phyloP scores from a whole-genome alignment of 2,797 vertebrate species.

The Acanthurus lineatus region DNA sequence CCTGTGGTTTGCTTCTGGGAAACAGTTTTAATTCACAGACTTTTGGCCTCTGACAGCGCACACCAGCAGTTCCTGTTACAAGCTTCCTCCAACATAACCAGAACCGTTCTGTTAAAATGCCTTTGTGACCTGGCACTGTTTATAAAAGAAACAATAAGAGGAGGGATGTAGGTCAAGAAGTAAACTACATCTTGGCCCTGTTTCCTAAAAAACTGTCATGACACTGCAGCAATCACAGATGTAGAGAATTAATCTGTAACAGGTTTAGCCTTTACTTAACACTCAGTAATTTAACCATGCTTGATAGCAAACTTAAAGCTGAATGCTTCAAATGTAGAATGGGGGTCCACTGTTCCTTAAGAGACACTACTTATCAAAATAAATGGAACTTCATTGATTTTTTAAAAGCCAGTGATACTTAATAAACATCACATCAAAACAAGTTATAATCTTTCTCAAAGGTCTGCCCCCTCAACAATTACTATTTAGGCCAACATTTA shows the following conservation, averaged over 20 bases:
- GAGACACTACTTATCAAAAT: neutral
- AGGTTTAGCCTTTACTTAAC: constrained; percentile 39
- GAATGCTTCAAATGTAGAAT: constrained; percentile 6
- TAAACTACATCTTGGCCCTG: constrained; percentile 12
- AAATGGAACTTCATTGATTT: neutral
- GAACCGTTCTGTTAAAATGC: constrained; percentile 6
- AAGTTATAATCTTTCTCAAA: neutral
- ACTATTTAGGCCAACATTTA: neutral
- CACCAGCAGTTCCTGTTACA: constrained; percentile 24
- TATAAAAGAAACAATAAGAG: constrained; percentile 57
- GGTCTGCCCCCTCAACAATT: neutral
- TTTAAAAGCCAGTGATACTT: neutral
- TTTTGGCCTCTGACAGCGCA: constrained; percentile 15
- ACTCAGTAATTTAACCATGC: neutral
- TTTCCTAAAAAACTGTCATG: constrained; percentile 33
- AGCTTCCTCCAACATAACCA: constrained; percentile 4
- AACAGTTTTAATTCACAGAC: neutral
- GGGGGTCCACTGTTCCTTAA: neutral
- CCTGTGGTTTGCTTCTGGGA: no score
- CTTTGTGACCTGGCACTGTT: constrained; percentile 49
- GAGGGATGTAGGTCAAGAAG: constrained; percentile 52
- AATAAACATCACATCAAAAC: neutral
- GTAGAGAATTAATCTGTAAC: constrained; percentile 21
- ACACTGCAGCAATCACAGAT: neutral
- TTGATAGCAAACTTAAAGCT: constrained; percentile 13